Conservation (phyloP, 2,797 vertebrate species). For the Hafferia zeledoni region DNA sequence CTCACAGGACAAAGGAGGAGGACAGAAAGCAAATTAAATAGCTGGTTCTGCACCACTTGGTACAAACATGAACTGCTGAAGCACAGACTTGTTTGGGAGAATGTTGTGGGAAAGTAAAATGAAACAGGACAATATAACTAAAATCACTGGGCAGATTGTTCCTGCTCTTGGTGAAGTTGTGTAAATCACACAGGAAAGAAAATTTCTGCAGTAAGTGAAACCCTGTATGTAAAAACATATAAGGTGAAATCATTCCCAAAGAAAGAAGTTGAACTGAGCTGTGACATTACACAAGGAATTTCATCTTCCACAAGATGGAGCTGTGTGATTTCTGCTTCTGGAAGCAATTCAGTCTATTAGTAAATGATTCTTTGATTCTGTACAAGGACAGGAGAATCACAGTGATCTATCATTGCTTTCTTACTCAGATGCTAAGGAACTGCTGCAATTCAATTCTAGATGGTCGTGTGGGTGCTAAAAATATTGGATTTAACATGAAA, state of each 20-base stretch:
- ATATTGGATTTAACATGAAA: conserved; percentile 46
- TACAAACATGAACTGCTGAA: background rate
- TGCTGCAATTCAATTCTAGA: conserved; percentile 50
- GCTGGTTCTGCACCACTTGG: background rate
- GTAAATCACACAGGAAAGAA: background rate
- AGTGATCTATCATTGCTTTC: conserved; percentile 37
- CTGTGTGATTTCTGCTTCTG: conserved; percentile 60
- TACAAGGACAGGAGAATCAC: conserved; percentile 23
- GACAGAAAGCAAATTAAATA: background rate
- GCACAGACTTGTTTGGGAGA: background rate
- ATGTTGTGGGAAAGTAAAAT: background rate
- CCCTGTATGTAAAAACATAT: background rate
- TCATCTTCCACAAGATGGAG: conserved; percentile 72
- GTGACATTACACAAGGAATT: background rate
- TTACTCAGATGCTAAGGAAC: conserved; percentile 32
- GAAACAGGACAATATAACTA: background rate
- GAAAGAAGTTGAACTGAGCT: background rate
- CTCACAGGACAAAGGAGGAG: background rate
- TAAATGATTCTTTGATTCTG: background rate
- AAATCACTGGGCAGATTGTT: background rate
- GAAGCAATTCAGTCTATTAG: background rate
- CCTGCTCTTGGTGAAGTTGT: background rate
- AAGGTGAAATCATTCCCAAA: background rate
- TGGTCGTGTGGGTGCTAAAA: conserved; percentile 34
- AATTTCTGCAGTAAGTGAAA: background rate